Base-by-base conservation (phyloP, 1,140 invertebrate species). In the Capitella teleta region DNA sequence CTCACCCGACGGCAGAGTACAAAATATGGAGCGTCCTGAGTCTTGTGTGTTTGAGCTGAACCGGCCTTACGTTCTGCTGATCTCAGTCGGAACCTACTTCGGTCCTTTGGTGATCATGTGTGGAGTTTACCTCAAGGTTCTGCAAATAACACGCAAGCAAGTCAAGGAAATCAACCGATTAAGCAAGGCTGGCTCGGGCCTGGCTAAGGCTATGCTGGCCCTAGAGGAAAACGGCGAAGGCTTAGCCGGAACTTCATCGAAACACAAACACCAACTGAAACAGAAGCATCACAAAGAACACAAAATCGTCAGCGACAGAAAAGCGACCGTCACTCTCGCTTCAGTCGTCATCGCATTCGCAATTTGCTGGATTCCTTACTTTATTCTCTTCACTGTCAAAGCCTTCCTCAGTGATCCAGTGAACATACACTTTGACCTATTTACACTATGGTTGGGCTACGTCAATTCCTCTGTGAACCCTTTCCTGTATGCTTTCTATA, bases 81-180 rank as follows among this genome's bases (percentile, higher is more conserved):
- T 52, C 16, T 32, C 50, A 6, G 16, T 47, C 19, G 42, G 28
- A 14, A 52, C 50, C 5, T 52, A 52, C 43, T 52, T 70, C 6
- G 16, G 49, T 12, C 66, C 67, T 2, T 51, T 70, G 10, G 16
- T 67, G 16, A 55, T 70, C 23, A 66, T 70, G 54, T 57, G 62
- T 23, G 36, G 53, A 6, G 58, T 70, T 12, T 67, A 68, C 42
- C 28, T 55, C 8, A 63, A 67, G 37, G 64, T 70, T 28, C 65
- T 61, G 26, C 38, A 52, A 19, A 61, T 63, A 24, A 59, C 67
- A 14, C 36, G 57, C 10, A 55, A 58, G 38, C 62, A 64, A 19
- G 55, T 62, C 42, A 51, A 49, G 47, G 32, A 49, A 37, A 49
- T 49, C 34, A 49, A 49, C 47, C 37, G 40, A 28, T 21, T 49